These are phyloP conservation scores for Gopherus evgoodei DNA, from an alignment of 2,113 vertebrate genomes.

Conservation along the genomic window DNA sequence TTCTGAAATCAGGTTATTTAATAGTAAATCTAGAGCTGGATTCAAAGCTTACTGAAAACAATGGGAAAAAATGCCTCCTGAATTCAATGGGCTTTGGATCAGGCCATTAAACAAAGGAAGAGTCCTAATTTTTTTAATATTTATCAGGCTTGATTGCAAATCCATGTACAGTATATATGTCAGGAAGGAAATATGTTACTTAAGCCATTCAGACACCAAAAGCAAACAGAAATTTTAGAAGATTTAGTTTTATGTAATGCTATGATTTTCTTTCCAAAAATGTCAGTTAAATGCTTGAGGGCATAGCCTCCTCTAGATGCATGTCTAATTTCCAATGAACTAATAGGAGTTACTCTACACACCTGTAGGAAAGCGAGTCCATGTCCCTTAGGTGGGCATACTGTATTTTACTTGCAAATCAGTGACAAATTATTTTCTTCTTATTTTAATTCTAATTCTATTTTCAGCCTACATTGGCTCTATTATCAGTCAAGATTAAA, in stretches of 20 bases:
- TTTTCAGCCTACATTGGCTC: slow-evolving; percentile 54
- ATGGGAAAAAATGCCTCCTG: not conserved
- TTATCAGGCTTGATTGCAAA: not conserved
- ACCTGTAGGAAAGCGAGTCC: not conserved
- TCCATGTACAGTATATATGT: not conserved
- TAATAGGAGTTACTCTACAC: not conserved
- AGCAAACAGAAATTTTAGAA: not conserved
- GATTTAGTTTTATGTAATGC: not conserved
- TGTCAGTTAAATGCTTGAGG: not conserved
- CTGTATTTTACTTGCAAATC: slow-evolving; percentile 47
- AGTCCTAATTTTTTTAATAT: not conserved
- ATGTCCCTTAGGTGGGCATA: not conserved
- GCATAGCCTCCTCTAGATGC: not conserved
- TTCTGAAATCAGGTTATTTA: slow-evolving; percentile 7
- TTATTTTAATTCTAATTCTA: slow-evolving; percentile 64
- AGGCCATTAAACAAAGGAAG: slow-evolving; percentile 3
- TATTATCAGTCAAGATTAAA: slow-evolving; percentile 49
- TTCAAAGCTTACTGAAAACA: not conserved
- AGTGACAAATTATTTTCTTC: slow-evolving; percentile 5
- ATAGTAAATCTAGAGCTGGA: not conserved
- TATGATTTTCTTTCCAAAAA: slow-evolving; percentile 36
- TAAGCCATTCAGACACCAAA: slow-evolving; percentile 25
- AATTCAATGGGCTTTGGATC: not conserved
- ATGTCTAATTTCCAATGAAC: not conserved
- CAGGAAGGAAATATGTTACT: accelerated